Base-by-base conservation (phyloP, 2,113 vertebrate species). In the Mohoua ochrocephala region DNA sequence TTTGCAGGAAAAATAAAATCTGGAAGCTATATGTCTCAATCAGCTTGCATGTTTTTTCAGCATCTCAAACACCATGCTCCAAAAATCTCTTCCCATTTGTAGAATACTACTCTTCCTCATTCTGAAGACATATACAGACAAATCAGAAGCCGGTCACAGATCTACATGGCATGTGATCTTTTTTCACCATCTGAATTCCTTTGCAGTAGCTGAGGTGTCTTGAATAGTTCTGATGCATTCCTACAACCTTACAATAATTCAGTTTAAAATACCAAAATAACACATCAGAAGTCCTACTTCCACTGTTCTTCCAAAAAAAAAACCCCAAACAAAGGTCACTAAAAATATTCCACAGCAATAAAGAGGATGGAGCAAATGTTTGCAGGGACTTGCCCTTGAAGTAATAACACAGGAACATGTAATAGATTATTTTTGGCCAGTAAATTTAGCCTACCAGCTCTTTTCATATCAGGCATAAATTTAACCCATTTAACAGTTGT, bases 401-500 rank as follows among this genome's bases (percentile, higher is more conserved):
- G 20, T 35, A 87, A 50, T 33, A 53, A 50, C 24, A 50, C 13
- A 21, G 26, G 9, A 52, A 57, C 10, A 14, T 11, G 27, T 18
- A 57, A 82, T 4, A 75, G 31, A 26, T 20, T 23, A 33, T 47
- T 79, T 76, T 45, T 31, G 26, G 37, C 23, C 26, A 84, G 6
- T 44, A 59, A 85, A 84, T 77, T 78, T 60, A 90, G 84, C 49
- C 71, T 87, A 52, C 26, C 54, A 73, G 44, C 13, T 50, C 31
- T 69, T 91, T 82, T 31, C 13, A 31, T 15, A 70, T 47, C 35
- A 94, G 69, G 57, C 76, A 87, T 82, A 49, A 70, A 78, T 71
- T 92, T 93, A 93, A 97, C 8, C n/a, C 15, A 52, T 31, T 88
- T 77, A 94, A 89, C 74, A 76, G 35, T 30, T 94, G 23, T 56